phyloP scores from a whole-genome alignment of 2,113 vertebrate genomes.

The Strix aluco region DNA sequence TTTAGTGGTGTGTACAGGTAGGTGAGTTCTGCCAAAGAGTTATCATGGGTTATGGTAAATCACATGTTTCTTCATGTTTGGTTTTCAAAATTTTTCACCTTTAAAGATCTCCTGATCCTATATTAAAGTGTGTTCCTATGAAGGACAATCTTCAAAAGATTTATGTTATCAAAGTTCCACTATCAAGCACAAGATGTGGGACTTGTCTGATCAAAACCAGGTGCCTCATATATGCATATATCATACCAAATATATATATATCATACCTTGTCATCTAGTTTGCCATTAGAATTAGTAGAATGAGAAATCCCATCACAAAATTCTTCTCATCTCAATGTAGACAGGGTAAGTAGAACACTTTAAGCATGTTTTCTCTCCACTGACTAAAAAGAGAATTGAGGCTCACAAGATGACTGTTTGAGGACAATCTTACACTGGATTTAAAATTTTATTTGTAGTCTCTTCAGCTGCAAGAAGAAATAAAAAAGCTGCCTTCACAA shows the following conservation, averaged over 20 bases:
- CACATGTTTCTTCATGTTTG: background rate
- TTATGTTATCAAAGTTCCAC: background rate
- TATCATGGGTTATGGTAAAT: background rate
- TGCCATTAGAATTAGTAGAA: background rate
- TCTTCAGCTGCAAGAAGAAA: background rate
- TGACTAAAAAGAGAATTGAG: background rate
- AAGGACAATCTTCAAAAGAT: background rate
- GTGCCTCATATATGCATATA: background rate
- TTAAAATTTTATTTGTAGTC: background rate
- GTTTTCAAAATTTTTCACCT: background rate
- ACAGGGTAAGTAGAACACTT: fast-evolving
- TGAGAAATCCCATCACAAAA: background rate
- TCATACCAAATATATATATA: background rate
- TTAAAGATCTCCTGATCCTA: background rate
- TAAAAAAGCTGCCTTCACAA: background rate
- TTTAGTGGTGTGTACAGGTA: background rate
- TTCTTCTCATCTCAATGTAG: background rate
- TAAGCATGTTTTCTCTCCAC: background rate
- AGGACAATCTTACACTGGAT: fast-evolving
- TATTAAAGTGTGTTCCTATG: background rate
- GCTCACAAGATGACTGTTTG: fast-evolving
- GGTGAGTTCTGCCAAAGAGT: background rate
- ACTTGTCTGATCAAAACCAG: background rate
- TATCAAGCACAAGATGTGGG: background rate
- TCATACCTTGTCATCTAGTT: background rate